These are phyloP conservation scores for Nicator chloris DNA, from an alignment of 2,113 vertebrate genomes.

Conservation along the genomic window DNA sequence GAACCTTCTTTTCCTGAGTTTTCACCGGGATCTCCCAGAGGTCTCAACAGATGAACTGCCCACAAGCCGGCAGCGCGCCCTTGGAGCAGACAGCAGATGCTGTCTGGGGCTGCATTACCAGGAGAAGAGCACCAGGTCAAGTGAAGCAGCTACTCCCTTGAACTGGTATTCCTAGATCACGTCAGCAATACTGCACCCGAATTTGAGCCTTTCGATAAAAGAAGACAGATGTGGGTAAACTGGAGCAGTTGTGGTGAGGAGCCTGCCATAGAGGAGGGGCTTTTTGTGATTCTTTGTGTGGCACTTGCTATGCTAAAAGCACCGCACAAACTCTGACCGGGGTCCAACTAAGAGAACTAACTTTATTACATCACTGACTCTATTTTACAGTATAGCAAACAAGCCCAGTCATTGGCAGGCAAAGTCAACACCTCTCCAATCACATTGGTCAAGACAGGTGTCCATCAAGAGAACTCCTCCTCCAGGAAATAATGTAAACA, in stretches of 20 bases:
- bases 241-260: not conserved
- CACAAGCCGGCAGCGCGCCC: not conserved
- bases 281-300: not conserved
- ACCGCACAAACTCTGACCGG: no score
- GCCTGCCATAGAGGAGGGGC: fast-evolving
- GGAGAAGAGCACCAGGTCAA: not conserved
- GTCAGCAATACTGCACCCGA: not conserved
- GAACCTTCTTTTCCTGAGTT: not conserved
- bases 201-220: not conserved
- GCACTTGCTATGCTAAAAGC: no score
- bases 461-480: no score
- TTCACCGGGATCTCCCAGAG: not conserved
- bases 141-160: not conserved
- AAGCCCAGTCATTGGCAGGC: no score
- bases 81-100: not conserved
- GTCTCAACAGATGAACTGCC: not conserved
- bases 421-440: no score
- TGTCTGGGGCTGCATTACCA: not conserved
- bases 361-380: no score
- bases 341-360: no score
- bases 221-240: not conserved
- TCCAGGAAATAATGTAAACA: no score
- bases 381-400: no score
- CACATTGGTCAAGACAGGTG: no score
- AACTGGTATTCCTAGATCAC: not conserved